These are phyloP conservation scores for Trematomus bernacchii DNA, from an alignment of 2,797 vertebrate species.

Conservation along the genomic window DNA sequence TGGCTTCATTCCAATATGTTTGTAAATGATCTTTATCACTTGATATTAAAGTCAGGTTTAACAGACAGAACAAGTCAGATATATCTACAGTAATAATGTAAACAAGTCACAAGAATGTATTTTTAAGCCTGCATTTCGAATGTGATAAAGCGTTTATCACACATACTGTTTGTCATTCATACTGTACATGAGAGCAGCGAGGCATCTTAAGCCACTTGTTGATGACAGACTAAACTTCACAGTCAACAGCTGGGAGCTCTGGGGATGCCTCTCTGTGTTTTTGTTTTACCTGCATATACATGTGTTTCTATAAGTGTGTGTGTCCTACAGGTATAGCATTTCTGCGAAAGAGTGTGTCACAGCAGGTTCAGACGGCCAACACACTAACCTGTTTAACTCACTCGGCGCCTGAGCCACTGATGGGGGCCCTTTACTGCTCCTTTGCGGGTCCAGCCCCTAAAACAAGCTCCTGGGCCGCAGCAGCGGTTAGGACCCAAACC, in stretches of 20 bases:
- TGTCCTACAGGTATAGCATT: constrained; percentile 28
- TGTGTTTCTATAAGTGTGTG: constrained; percentile 17
- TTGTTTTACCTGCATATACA: constrained; percentile 18
- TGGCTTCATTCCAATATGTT: not conserved
- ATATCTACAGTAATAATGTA: constrained; percentile 3
- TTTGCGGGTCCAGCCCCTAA: constrained; percentile 72
- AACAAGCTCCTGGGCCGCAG: constrained; percentile 75
- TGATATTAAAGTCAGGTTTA: not conserved
- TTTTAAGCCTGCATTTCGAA: not conserved
- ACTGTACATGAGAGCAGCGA: not conserved
- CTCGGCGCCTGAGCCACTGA: constrained; percentile 76
- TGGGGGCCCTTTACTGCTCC: constrained; percentile 70
- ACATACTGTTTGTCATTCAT: constrained; percentile 1
- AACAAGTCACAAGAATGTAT: constrained; percentile 4
- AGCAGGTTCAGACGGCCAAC: constrained; percentile 75
- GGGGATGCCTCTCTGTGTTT: constrained; percentile 20
- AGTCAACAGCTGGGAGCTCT: constrained; percentile 23
- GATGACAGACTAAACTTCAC: constrained; percentile 16
- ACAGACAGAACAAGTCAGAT: not conserved
- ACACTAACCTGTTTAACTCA: constrained; percentile 83
- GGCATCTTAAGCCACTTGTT: constrained; percentile 11
- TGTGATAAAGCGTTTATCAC: not conserved
- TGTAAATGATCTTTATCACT: not conserved
- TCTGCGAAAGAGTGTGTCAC: constrained; percentile 48
- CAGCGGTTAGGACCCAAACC: constrained; percentile 78